Evolutionary conservation across 2,797 vertebrate genomes (phyloP), one percentile per base, ranked within the genome.

Genomic region (Falco naumanni): DNA sequence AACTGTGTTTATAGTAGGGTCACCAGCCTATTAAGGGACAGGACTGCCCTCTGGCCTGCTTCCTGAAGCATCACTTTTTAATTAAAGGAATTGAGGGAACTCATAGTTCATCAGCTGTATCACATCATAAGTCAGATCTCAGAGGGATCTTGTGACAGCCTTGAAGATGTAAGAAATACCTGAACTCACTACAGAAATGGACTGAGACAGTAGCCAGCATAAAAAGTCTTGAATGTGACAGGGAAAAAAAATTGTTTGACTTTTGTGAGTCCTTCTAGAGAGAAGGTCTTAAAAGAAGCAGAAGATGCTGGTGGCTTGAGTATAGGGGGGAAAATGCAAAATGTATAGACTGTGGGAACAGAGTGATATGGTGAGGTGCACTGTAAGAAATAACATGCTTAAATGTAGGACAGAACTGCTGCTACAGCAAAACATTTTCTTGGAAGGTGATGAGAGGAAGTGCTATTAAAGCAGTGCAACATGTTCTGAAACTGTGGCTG

Each of bases 361-460:
- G 48, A 76, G 10, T 6, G 1, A 31, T 69, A 26, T 34, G 21
- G 59, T 79, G 34, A 91, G 24, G 8, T 81, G 5, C 16, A 60
- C 20, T 5, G 1, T 69, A 31, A 34, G 34, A 84, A 65, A 43
- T 4, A 20, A 33, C 16, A 66, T 47, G 37, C 43, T 85, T 89
- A 89, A 92, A 61, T 7, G 1, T n/a, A 81, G 26, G 37, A 80
- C 28, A n/a, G 71, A 72, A 79, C 3, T 86, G 87, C 85, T 91
- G 54, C 56, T 57, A 50, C 53, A 91, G 83, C 83, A 95, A 70
- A 90, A 91, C 33, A 41, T 91, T 91, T 95, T 95, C 83, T 78
- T 88, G 72, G 88, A 93, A 95, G 57, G 39, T 90, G 66, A 79
- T 87, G 53, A 68, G 76, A 91, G 91, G 93, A 95, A 95, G 85